These are phyloP conservation scores for Lepidurus apus DNA, from an alignment of 1,140 invertebrate genomes.

Conservation along the genomic window DNA sequence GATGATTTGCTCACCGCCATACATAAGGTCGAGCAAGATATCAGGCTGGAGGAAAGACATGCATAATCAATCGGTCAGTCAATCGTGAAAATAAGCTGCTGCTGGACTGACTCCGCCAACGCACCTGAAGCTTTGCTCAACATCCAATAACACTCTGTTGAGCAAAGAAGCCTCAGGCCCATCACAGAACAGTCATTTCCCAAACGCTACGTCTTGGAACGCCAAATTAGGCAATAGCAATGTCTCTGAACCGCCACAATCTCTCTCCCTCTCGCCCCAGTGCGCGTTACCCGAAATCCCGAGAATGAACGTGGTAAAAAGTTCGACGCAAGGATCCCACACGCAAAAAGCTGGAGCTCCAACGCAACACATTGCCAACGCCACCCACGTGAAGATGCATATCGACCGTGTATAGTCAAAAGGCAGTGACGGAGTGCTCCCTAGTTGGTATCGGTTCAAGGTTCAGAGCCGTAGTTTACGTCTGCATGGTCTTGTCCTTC, in stretches of 20 bases:
- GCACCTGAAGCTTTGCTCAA: slow-evolving; percentile 21
- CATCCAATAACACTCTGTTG: slow-evolving; percentile 1
- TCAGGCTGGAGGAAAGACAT: slow-evolving; percentile 21
- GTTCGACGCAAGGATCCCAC: neutral
- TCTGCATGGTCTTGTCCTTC: neutral
- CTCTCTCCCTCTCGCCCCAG: neutral
- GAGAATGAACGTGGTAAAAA: neutral
- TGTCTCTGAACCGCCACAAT: neutral
- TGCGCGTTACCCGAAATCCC: neutral
- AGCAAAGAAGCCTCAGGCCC: slow-evolving; percentile 20
- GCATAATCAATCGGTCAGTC: neutral
- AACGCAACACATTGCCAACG: neutral
- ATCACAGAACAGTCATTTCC: slow-evolving; percentile 10
- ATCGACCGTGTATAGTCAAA: slow-evolving; percentile 15
- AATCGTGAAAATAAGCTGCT: neutral
- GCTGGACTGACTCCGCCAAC: slow-evolving; percentile 20
- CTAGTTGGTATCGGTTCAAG: neutral
- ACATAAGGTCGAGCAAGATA: slow-evolving; percentile 21
- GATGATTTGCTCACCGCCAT: slow-evolving; percentile 21
- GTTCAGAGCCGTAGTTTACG: neutral
- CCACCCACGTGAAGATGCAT: neutral
- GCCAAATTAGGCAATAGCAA: neutral
- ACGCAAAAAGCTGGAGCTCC: neutral
- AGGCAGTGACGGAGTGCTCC: neutral
- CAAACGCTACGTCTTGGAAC: neutral